Base-by-base conservation (phyloP, 2,797 vertebrate genomes). In the Uromys caudimaculatus region DNA sequence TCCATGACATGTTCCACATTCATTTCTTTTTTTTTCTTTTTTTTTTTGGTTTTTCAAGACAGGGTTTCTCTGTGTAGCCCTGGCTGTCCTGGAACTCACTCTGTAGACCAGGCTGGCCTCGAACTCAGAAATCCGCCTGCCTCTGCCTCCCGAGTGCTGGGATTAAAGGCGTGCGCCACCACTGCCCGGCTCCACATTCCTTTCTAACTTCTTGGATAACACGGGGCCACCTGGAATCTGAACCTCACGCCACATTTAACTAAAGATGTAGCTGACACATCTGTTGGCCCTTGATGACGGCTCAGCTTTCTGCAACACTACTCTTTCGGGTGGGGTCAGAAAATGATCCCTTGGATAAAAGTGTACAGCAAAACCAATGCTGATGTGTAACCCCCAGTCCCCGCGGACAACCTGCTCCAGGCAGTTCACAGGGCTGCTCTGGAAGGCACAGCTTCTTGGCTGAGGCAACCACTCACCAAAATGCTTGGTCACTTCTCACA, bases 391-490 rank as follows among this genome's bases (percentile, higher is more conserved):
- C 67, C 56, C 17, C 24, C 41, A 32, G 89, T 85, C 14, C 38
- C 16, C 67, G 60, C 81, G 3, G 13, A 69, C 2, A 75, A 10
- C 62, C 47, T 56, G 1, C 7, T 71, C 77, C 89, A 84, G 13
- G n/a, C 0, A 35, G 44, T 3, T 69, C 86, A 27, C 11, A 47
- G 1, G 90, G 54, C 89, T 32, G 38, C 24, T 0, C 5, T 47
- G 78, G 12, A 19, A 41, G 3, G 44, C 5, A 29, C 23, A 87
- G 88, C 67, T 82, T 67, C 76, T 60, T 32, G 14, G 5, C 73
- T 3, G 67, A 90, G 92, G 38, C 38, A 32, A 13, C 94, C 97
- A 98, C 98, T 98, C 98, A 98, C 98, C 98, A 78, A 81, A 96
- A 79, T 9, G 88, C 96, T 79, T 82, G 77, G 93, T 76, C 82